Evolutionary conservation across 35 echinoderm and acorn worm species (phyloP).

Genomic region (Stichopus chloronotus): DNA sequence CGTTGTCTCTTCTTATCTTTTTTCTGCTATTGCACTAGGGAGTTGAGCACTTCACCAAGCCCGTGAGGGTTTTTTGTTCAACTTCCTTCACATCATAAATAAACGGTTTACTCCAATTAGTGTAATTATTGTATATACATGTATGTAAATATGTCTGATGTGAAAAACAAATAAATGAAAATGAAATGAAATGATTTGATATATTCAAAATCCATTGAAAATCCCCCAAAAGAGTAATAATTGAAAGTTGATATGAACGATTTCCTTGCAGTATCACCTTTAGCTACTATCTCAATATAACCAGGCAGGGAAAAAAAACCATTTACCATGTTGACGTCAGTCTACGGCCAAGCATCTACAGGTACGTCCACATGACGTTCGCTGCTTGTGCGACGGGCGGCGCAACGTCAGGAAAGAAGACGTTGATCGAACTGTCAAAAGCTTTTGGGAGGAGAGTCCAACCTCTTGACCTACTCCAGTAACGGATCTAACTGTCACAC

Average conservation of each 20-base stretch:
- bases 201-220: background rate
- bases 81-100: no score
- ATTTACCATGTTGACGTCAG: background rate
- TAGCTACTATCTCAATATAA: slow-evolving; percentile 10
- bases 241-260: background rate
- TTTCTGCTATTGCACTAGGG: no score
- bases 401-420: slow-evolving; percentile 1
- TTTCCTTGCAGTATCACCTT: background rate
- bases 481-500: background rate
- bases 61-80: no score
- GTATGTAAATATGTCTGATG: no score
- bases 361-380: background rate
- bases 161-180: no score
- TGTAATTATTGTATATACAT: no score
- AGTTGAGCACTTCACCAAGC: no score
- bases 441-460: slow-evolving; percentile 15
- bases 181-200: slow-evolving; percentile 5
- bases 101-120: no score
- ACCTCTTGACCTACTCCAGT: background rate
- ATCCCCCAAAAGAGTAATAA: slow-evolving; percentile 18
- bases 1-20: no score
- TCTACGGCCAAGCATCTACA: background rate
- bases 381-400: background rate
- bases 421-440: slow-evolving; percentile 18
- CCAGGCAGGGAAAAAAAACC: background rate